Conservation (phyloP, 2,888 invertebrate genomes). For the Meiosimyza platycephala region DNA sequence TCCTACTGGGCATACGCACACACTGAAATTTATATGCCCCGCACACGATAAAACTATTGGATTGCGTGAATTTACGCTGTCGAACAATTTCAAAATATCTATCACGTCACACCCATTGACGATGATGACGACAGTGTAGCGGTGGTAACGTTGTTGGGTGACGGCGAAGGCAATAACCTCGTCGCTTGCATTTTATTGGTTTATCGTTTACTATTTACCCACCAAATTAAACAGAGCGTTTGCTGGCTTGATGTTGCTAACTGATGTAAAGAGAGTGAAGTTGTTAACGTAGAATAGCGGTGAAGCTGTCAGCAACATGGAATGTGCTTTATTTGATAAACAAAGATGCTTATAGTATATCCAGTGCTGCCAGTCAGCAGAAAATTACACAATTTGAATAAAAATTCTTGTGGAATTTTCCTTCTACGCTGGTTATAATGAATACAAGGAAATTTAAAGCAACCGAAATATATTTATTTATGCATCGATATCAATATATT, state of each 20-base stretch:
- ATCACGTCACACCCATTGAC: background rate
- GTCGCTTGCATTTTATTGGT: background rate
- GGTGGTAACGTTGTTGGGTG: background rate
- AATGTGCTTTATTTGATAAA: background rate
- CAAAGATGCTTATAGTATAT: background rate
- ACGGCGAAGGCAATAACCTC: slow-evolving; percentile 35
- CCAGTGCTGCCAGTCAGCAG: background rate
- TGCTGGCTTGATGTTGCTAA: background rate
- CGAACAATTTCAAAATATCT: background rate
- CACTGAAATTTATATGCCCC: too few relatives aligned
- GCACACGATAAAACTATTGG: too few relatives aligned
- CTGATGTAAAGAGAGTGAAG: background rate
- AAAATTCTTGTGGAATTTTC: too few relatives aligned
- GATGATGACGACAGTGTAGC: background rate
- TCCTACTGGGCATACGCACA: too few relatives aligned
- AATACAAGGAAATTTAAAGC: too few relatives aligned
- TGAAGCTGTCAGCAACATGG: background rate
- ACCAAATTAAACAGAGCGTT: background rate
- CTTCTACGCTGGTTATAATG: too few relatives aligned
- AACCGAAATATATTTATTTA: too few relatives aligned
- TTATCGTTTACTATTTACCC: too few relatives aligned
- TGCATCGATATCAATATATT: too few relatives aligned
- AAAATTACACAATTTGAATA: too few relatives aligned
- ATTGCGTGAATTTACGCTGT: background rate
- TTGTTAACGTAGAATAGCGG: background rate